Evolutionary conservation across 2,888 invertebrate genomes (phyloP).

Genomic region (Eledona agricola): DNA sequence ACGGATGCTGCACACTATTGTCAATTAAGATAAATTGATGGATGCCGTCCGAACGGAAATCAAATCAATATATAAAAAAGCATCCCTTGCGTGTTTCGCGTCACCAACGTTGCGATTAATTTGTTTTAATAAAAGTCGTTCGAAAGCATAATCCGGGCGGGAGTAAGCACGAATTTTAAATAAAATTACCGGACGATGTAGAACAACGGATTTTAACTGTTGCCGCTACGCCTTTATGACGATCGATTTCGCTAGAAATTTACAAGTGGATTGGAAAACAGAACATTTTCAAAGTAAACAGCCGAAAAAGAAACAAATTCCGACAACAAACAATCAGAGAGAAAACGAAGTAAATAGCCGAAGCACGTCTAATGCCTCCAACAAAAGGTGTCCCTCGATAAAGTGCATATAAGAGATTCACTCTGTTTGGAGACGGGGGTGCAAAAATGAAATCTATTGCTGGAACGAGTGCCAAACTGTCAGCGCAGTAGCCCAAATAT

Average conservation of each 20-base stretch:
- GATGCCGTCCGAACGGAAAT: conserved; percentile 16
- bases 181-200: conserved; percentile 20
- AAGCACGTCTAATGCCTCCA: conserved; percentile 14
- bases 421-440: neutral
- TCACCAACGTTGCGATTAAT: conserved; percentile 22
- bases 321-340: conserved; percentile 17
- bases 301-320: conserved; percentile 7
- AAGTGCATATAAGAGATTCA: conserved; percentile 4
- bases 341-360: conserved; percentile 26
- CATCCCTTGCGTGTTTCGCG: conserved; percentile 16
- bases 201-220: conserved; percentile 16
- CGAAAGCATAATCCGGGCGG: conserved; percentile 10
- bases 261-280: conserved; percentile 21
- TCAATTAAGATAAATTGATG: conserved; percentile 26
- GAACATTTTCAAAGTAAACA: conserved; percentile 26
- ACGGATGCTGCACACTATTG: conserved; percentile 9
- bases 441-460: conserved; percentile 9
- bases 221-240: conserved; percentile 10
- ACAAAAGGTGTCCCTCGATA: conserved; percentile 21
- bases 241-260: conserved; percentile 27
- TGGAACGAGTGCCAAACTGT: conserved; percentile 4
- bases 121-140: conserved; percentile 23
- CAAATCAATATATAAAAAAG: conserved; percentile 28
- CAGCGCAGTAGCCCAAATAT: conserved; percentile 14
- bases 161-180: conserved; percentile 17